phyloP scores from a whole-genome alignment of 2,888 invertebrate genomes.

The Harpalus rufipes region DNA sequence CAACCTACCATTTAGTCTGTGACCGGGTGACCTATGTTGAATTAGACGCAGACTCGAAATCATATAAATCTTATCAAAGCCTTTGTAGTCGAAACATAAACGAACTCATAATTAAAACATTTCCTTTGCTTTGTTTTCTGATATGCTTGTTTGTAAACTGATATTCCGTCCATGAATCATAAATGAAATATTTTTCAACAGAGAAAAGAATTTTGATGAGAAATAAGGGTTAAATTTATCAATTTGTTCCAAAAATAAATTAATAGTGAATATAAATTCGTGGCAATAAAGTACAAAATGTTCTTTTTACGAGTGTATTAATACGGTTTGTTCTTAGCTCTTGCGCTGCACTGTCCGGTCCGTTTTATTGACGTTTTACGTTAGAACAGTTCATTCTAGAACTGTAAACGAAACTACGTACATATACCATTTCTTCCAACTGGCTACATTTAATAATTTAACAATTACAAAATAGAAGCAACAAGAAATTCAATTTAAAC shows the following conservation, averaged over 20 bases:
- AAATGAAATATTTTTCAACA: no score
- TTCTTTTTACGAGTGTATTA: neutral
- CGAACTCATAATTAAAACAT: no score
- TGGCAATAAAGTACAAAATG: slow-evolving; percentile 6
- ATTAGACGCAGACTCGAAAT: neutral
- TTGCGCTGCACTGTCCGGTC: slow-evolving; percentile 18
- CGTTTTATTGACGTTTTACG: slow-evolving; percentile 43
- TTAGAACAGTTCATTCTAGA: slow-evolving; percentile 40
- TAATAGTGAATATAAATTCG: neutral
- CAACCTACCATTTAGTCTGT: neutral
- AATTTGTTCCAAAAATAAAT: neutral
- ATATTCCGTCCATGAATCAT: no score
- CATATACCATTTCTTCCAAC: neutral
- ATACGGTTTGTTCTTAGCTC: slow-evolving; percentile 6
- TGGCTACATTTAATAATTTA: neutral
- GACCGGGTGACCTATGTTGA: neutral
- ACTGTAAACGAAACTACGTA: slow-evolving; percentile 1
- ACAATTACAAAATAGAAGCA: neutral
- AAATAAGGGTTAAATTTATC: neutral
- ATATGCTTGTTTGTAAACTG: no score
- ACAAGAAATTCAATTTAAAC: neutral
- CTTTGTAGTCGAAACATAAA: neutral
- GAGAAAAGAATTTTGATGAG: no score
- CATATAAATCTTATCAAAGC: neutral
- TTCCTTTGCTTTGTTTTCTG: no score